A percentile compares a stretch with the other conserved stretches of the same genome.
phyloP scores from a whole-genome alignment of 2,888 invertebrate genomes.

The Ecliptopera silaceata region DNA sequence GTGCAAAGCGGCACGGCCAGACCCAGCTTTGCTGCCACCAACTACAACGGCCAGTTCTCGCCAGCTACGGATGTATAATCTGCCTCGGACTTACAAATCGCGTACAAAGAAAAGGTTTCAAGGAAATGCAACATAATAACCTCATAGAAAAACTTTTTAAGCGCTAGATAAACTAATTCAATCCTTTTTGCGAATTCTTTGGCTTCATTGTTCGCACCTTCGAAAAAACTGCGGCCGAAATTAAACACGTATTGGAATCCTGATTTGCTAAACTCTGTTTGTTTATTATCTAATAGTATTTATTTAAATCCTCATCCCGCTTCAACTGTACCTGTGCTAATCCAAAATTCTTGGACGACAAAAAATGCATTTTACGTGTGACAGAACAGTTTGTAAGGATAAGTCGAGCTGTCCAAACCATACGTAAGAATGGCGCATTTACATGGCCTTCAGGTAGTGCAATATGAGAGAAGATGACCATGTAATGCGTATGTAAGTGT shows the following conservation, averaged over 20 bases:
- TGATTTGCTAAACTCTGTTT: conserved; percentile 64
- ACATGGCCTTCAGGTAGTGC: conserved; percentile 39
- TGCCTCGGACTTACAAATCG: conserved; percentile 38
- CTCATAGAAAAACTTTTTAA: conserved; percentile 68
- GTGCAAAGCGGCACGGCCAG: conserved; percentile 6
- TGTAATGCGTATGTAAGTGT: conserved; percentile 40
- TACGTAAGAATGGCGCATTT: conserved; percentile 43
- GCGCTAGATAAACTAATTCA: conserved; percentile 64
- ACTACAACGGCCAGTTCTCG: conserved; percentile 22
- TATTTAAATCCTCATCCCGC: conserved; percentile 73
- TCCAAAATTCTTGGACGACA: conserved; percentile 42
- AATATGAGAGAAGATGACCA: conserved; percentile 16
- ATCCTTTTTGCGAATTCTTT: conserved; percentile 71
- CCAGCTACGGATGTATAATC: conserved; percentile 26
- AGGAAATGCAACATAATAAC: conserved; percentile 60
- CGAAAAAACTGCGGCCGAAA: conserved; percentile 50
- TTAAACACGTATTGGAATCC: conserved; percentile 43
- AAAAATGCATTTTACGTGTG: conserved; percentile 72
- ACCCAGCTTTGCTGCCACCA: conserved; percentile 20
- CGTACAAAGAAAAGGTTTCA: conserved; percentile 51
- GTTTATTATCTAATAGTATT: conserved; percentile 77
- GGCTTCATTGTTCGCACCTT: conserved; percentile 55
- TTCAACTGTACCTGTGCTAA: conserved; percentile 76
- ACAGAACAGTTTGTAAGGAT: conserved; percentile 60
- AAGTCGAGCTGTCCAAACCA: conserved; percentile 38